phyloP scores from a whole-genome alignment of 2,797 vertebrate genomes.

The Mus minutoides region DNA sequence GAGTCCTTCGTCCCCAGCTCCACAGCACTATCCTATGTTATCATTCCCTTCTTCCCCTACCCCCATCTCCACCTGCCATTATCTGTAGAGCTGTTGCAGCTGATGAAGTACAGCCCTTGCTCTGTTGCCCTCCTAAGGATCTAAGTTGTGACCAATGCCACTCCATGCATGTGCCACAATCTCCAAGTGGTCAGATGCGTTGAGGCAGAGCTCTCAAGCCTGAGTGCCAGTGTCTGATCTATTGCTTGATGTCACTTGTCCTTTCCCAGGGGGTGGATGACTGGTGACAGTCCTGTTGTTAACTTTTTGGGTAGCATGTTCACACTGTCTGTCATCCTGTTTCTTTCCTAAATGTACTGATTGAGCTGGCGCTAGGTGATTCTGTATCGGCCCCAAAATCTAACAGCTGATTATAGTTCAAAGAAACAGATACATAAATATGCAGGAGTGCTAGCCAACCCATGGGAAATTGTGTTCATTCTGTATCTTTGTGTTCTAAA shows the following conservation, averaged over 20 bases:
- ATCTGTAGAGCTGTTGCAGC: background rate
- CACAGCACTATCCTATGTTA: background rate
- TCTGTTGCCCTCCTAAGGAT: background rate
- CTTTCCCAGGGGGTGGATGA: conserved; percentile 19
- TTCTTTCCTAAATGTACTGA: conserved; percentile 66
- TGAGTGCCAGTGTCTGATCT: background rate
- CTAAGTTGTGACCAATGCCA: background rate
- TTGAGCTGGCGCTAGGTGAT: conserved; percentile 67
- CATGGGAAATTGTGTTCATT: conserved; percentile 49
- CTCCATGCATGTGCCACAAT: background rate
- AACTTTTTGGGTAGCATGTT: conserved; percentile 9
- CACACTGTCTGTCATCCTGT: conserved; percentile 56
- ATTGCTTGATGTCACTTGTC: background rate
- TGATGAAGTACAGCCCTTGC: background rate
- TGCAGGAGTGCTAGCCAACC: conserved; percentile 44
- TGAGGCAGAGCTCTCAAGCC: background rate
- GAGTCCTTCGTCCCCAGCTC: background rate
- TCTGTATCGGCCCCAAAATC: conserved; percentile 52
- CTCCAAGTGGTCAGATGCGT: background rate
- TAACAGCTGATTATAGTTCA: conserved; percentile 60
- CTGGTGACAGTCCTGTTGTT: background rate
- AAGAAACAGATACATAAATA: conserved; percentile 5
- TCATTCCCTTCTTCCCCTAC: background rate
- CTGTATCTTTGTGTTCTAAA: conserved; percentile 72
- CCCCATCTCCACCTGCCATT: background rate